Percentiles rank a stretch among this genome's conserved stretches.
These are phyloP conservation scores for Sussaba pulchella DNA, from an alignment of 2,888 invertebrate genomes.

Conservation along the genomic window DNA sequence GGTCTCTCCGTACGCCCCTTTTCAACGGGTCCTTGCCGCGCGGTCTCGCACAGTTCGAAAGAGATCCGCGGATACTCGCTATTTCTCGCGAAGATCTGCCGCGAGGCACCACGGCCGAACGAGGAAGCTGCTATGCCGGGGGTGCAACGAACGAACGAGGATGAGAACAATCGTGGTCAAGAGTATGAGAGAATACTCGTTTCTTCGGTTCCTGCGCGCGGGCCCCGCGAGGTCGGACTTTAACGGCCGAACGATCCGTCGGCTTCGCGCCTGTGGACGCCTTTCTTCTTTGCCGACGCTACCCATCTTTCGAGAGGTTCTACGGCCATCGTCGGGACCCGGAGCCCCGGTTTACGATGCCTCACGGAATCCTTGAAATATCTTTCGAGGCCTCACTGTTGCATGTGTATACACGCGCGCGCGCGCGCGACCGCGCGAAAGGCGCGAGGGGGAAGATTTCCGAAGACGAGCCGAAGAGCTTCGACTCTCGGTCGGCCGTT, in stretches of 20 bases:
- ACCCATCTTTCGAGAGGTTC: slow-evolving; percentile 64
- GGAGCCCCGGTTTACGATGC: slow-evolving; percentile 68
- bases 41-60: slow-evolving; percentile 30
- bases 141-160: slow-evolving; percentile 55
- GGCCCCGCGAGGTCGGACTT: slow-evolving; percentile 64
- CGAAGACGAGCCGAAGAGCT: slow-evolving; percentile 34
- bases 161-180: slow-evolving; percentile 51
- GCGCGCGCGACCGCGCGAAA: too few species aligned
- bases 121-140: slow-evolving; percentile 56
- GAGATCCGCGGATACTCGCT: slow-evolving; percentile 60
- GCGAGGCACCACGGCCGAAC: slow-evolving; percentile 61
- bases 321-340: slow-evolving; percentile 43
- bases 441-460: not conserved
- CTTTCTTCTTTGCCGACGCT: slow-evolving; percentile 73
- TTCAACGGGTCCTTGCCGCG: slow-evolving; percentile 58
- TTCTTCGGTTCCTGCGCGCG: not conserved
- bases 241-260: slow-evolving; percentile 69
- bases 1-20: slow-evolving; percentile 61
- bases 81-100: slow-evolving; percentile 56
- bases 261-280: slow-evolving; percentile 69
- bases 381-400: slow-evolving; percentile 50
- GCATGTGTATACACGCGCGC: slow-evolving; percentile 25
- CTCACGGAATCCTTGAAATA: slow-evolving; percentile 72
- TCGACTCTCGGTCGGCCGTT: slow-evolving; percentile 51
- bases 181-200: slow-evolving; percentile 45